A percentile compares a stretch with the other conserved stretches of the same genome.
These are phyloP conservation scores for Entelurus aequoreus DNA, from an alignment of 2,113 vertebrate species.

Conservation along the genomic window DNA sequence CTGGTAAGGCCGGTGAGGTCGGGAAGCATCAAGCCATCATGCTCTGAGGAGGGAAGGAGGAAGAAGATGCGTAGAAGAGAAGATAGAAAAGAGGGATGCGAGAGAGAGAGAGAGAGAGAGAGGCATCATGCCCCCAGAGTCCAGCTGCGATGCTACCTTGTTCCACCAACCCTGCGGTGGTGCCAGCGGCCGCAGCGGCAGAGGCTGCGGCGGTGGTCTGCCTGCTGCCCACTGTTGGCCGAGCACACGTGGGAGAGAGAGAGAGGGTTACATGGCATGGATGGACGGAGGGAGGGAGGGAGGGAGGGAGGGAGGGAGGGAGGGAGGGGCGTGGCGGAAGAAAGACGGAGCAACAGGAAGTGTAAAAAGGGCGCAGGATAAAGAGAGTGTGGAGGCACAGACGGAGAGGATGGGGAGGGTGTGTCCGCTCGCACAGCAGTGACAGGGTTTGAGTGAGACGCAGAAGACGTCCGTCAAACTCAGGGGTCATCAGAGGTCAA, in stretches of 20 bases:
- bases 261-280: slow-evolving; percentile 37
- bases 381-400: slow-evolving; percentile 5
- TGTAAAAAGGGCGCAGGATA: slow-evolving; percentile 5
- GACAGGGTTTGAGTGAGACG: background rate
- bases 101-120: slow-evolving; percentile 9
- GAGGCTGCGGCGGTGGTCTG: slow-evolving; percentile 92
- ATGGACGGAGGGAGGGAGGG: slow-evolving; percentile 20
- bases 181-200: slow-evolving; percentile 78
- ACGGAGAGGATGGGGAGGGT: background rate
- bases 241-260: slow-evolving; percentile 28
- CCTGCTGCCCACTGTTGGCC: slow-evolving; percentile 86
- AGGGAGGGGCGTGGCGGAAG: slow-evolving; percentile 35
- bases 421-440: background rate
- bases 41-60: slow-evolving; percentile 44
- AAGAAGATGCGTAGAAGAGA: slow-evolving; percentile 13
- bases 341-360: background rate
- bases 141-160: slow-evolving; percentile 85
- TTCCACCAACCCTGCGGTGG: slow-evolving; percentile 90
- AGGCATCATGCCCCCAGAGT: slow-evolving; percentile 54
- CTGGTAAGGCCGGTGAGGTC: slow-evolving; percentile 11
- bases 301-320: background rate
- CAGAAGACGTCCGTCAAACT: background rate
- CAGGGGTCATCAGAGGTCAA: too few relatives aligned
- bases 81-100: slow-evolving; percentile 14
- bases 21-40: slow-evolving; percentile 39